Conservation (phyloP, 2,888 invertebrate genomes). For the Anaspis maculata region DNA sequence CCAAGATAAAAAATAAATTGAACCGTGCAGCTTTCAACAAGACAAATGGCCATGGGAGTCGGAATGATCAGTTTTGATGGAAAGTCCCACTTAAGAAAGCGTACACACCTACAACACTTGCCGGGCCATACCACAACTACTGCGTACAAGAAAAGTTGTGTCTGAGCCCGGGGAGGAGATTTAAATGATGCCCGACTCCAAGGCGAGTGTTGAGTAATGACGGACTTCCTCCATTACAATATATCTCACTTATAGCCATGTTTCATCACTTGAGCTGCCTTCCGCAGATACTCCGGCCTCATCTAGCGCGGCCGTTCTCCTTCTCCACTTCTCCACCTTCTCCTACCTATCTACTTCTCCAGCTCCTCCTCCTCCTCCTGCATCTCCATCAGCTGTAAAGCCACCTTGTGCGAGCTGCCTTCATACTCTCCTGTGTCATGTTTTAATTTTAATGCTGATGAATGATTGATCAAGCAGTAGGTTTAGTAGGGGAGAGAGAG, state of each 20-base stretch:
- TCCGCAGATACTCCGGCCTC: slow-evolving; percentile 27
- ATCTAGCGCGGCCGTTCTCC: slow-evolving; percentile 10
- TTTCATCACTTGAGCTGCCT: slow-evolving; percentile 35
- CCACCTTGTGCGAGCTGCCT: no score
- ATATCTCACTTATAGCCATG: slow-evolving; percentile 39
- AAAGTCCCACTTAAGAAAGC: no score
- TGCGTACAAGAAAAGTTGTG: slow-evolving; percentile 13
- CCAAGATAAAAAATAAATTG: no score
- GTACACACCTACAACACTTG: no score
- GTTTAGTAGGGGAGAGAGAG: no score
- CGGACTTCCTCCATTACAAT: slow-evolving; percentile 38
- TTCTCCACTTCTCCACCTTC: slow-evolving; percentile 2
- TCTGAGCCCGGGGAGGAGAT: slow-evolving; percentile 15
- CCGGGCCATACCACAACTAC: no score
- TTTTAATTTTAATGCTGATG: slow-evolving; percentile 34
- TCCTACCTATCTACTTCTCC: slow-evolving; percentile 3
- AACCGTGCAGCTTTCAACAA: no score
- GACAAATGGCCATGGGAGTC: no score
- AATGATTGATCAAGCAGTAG: slow-evolving; percentile 32
- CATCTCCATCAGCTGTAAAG: not conserved
- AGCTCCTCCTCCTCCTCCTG: not conserved
- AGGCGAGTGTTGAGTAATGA: slow-evolving; percentile 37
- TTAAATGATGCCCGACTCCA: slow-evolving; percentile 32
- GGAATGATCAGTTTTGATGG: no score
- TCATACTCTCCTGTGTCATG: slow-evolving; percentile 18